Percentiles rank a stretch among this genome's conserved stretches.
These are phyloP conservation scores for Conops quadrifasciatus DNA, from an alignment of 2,888 invertebrate genomes.

Conservation along the genomic window DNA sequence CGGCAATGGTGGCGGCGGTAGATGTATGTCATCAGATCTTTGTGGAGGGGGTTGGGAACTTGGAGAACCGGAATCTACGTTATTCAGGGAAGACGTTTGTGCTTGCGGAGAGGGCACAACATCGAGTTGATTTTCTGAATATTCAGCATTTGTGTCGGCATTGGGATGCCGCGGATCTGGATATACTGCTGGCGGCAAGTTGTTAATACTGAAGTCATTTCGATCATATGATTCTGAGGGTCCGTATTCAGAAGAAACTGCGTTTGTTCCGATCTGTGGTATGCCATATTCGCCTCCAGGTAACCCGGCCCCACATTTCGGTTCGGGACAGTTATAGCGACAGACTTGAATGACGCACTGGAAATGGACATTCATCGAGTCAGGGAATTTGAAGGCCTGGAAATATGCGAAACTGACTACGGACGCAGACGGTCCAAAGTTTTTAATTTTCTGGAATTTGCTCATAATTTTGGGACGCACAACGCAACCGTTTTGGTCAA, in stretches of 20 bases:
- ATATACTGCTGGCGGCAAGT: slow-evolving; percentile 82
- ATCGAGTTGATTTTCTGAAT: slow-evolving; percentile 83
- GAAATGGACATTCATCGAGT: slow-evolving; percentile 97
- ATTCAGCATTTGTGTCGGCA: slow-evolving; percentile 82
- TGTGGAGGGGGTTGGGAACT: slow-evolving; percentile 68
- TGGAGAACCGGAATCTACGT: slow-evolving; percentile 70
- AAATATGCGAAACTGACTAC: slow-evolving; percentile 95
- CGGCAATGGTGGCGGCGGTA: slow-evolving; percentile 86
- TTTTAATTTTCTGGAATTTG: slow-evolving; percentile 94
- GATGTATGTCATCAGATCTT: slow-evolving; percentile 73
- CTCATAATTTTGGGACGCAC: slow-evolving; percentile 95
- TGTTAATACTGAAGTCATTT: slow-evolving; percentile 78
- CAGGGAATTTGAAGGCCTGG: slow-evolving; percentile 97
- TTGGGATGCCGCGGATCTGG: slow-evolving; percentile 89
- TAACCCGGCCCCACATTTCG: slow-evolving; percentile 79
- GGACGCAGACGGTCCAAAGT: slow-evolving; percentile 92
- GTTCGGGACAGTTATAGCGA: slow-evolving; percentile 91
- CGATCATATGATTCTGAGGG: slow-evolving; percentile 66
- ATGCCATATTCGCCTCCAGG: slow-evolving; percentile 73
- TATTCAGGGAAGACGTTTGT: slow-evolving; percentile 75
- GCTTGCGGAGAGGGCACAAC: slow-evolving; percentile 84
- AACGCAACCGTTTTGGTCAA: slow-evolving; percentile 93
- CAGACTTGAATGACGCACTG: slow-evolving; percentile 96
- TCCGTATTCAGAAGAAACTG: slow-evolving; percentile 73
- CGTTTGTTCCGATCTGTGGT: slow-evolving; percentile 68